Evolutionary conservation across 2,113 vertebrate species (phyloP), one percentile per base, ranked within the genome.

Genomic region (Macrotus californicus): DNA sequence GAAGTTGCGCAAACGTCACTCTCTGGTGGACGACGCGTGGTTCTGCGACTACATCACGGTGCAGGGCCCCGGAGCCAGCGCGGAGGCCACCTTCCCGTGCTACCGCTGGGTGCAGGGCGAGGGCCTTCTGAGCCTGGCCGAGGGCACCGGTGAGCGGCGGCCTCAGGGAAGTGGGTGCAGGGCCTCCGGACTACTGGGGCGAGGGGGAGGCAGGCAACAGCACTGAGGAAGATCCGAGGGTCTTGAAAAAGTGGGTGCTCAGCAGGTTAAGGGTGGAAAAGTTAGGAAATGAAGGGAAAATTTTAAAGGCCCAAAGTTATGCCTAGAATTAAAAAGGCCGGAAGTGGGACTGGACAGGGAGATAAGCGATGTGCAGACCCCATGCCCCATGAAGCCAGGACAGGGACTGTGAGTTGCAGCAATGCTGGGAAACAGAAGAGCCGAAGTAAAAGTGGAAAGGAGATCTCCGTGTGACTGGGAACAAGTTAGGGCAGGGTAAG

Each of bases 11-110:
- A 99, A 99, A 94, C 97, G 98, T 87, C 98, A 84, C 93, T 98
- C 98, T 90, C 98, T 98, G 97, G 96, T 99, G 81, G 98, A 99
- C 89, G 98, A 99, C 29, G 98, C 99, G 75, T 99, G 99, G 99
- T 99, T 98, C 97, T 99, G 99, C 94, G 95, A 97, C 72, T 98
- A 97, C 29, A 97, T 99, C 84, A 97, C 86, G 0, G 98, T 99
- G 84, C 96, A 15, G 97, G 92, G 73, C 87, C 72, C 98, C 56
- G 36, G 59, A 11, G 66, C 91, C 88, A 76, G 91, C 31, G 91
- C n/a, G 11, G 96, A 98, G 66, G 96, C 92, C 0, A 29, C 91
- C 36, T 99, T 99, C 96, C 99, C 99, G 1, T 99, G 99, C 96
- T 99, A 99, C 96, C 94, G 98, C 70, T 99, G 99, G 99, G 93